Percentiles rank a stretch among this genome's conserved stretches.
These are phyloP conservation scores for Stenolophus ochropezus DNA, from an alignment of 2,888 invertebrate species.

Conservation along the genomic window DNA sequence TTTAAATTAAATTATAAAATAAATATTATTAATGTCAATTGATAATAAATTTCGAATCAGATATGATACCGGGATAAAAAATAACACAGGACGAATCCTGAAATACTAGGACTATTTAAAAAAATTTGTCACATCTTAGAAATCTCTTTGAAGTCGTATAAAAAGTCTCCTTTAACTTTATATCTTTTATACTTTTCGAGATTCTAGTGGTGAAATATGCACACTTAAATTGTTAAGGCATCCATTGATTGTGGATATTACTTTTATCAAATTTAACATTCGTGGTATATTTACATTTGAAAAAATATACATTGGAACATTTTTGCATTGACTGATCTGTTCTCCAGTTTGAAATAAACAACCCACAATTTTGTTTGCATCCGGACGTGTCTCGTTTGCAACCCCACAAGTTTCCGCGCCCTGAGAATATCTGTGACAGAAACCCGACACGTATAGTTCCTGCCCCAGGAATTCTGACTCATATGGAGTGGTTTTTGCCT, in stretches of 20 bases:
- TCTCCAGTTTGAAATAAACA: not conserved
- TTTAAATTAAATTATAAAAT: not conserved
- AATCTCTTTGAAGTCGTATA: too few relatives aligned
- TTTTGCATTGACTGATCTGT: not conserved
- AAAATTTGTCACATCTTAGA: not conserved
- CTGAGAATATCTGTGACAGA: not conserved
- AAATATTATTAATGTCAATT: not conserved
- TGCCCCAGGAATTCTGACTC: conserved; percentile 4
- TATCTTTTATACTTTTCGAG: not conserved
- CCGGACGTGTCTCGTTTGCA: conserved; percentile 12
- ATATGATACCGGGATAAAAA: not conserved
- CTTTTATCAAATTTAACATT: too few relatives aligned
- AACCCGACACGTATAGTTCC: conserved; percentile 2
- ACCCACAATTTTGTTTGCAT: not conserved
- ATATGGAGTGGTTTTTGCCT: conserved; percentile 17
- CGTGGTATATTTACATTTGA: not conserved
- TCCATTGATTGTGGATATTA: too few relatives aligned
- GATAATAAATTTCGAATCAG: not conserved
- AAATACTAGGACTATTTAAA: not conserved
- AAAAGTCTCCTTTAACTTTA: too few relatives aligned
- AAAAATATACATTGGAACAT: not conserved
- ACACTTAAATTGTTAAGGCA: not conserved
- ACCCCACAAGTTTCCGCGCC: not conserved
- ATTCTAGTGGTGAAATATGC: not conserved
- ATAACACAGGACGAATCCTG: not conserved